A percentile compares a stretch with the other conserved stretches of the same genome.
Evolutionary conservation across 2,888 invertebrate genomes (phyloP).

Genomic region (Rhamphomyia laevipes): DNA sequence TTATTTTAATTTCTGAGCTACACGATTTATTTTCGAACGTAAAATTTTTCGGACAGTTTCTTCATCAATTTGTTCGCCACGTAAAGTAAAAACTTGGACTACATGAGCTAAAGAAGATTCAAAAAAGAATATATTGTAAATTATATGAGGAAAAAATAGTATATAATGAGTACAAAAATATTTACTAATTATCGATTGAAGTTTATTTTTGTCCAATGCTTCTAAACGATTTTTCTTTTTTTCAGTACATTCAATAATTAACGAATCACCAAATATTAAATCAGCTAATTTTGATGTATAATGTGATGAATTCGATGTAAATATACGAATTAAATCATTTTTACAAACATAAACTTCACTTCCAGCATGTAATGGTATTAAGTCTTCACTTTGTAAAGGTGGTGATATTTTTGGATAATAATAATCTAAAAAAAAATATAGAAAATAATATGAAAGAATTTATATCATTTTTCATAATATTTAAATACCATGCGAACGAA

Average conservation of each 20-base stretch:
- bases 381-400: slow-evolving; percentile 12
- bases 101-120: slow-evolving; percentile 31
- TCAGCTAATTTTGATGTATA: slow-evolving; percentile 32
- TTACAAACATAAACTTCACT: slow-evolving; percentile 16
- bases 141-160: no score
- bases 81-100: slow-evolving; percentile 30
- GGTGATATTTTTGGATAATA: neutral
- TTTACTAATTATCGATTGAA: slow-evolving; percentile 33
- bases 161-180: neutral
- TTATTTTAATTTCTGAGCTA: no score
- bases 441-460: no score
- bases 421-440: no score
- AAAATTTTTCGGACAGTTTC: slow-evolving; percentile 2
- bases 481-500: no score
- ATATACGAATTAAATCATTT: slow-evolving; percentile 14
- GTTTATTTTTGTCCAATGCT: slow-evolving; percentile 21
- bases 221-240: slow-evolving; percentile 18
- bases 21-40: no score
- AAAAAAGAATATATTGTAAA: slow-evolving; percentile 1
- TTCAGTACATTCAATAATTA: slow-evolving; percentile 21
- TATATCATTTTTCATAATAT: no score
- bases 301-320: neutral
- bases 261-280: slow-evolving; percentile 30
- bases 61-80: slow-evolving; percentile 24
- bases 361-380: slow-evolving; percentile 33